Evolutionary conservation across 2,113 vertebrate species (phyloP).

Genomic region (Orycteropus afer): DNA sequence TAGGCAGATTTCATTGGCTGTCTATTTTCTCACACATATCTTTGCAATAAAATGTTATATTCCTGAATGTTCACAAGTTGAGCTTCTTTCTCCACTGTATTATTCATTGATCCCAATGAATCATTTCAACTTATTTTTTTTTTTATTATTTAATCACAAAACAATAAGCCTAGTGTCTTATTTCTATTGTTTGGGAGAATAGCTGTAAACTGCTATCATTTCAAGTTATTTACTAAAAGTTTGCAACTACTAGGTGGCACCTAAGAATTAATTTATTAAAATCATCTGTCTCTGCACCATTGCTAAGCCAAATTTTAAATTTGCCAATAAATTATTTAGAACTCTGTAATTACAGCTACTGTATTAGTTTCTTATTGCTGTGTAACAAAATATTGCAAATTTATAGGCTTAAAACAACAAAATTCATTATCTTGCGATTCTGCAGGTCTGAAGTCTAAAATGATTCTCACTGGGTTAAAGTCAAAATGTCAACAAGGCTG

Average conservation of each 20-base stretch:
- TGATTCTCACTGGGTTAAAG: background rate
- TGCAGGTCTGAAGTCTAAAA: background rate
- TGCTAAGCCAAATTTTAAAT: background rate
- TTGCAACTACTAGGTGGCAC: constrained; percentile 31
- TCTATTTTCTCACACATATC: background rate
- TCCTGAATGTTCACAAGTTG: background rate
- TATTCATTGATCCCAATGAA: background rate
- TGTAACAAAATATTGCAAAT: too few species aligned
- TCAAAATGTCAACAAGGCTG: background rate
- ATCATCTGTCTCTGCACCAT: background rate
- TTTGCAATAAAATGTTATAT: background rate
- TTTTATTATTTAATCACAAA: background rate
- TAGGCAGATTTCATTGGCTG: background rate
- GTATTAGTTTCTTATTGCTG: too few species aligned
- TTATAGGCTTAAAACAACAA: too few species aligned
- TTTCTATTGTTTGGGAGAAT: background rate
- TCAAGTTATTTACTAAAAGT: background rate
- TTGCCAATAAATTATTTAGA: background rate
- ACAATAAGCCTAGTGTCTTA: background rate
- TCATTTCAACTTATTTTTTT: background rate
- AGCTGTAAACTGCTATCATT: background rate
- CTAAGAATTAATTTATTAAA: background rate
- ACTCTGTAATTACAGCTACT: background rate
- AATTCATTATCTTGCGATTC: too few species aligned
- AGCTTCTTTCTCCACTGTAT: background rate